phyloP scores from a whole-genome alignment of 2,113 vertebrate species.

The Hucho hucho region DNA sequence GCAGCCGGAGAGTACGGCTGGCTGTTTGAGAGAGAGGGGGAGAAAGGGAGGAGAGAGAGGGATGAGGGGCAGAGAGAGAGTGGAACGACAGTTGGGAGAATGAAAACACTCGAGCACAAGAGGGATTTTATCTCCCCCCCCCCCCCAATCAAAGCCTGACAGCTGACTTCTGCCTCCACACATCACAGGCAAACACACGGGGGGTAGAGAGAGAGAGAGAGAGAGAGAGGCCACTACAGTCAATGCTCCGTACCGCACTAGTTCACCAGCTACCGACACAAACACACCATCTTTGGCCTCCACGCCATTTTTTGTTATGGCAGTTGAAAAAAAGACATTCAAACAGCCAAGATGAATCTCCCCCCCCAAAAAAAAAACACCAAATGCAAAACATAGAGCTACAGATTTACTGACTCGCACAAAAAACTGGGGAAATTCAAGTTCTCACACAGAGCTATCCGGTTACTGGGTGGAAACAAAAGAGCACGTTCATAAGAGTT shows the following conservation, averaged over 20 bases:
- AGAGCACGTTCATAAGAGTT: conserved; percentile 23
- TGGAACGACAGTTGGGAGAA: neutral
- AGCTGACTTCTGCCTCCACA: conserved; percentile 70
- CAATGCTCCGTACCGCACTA: conserved; percentile 19
- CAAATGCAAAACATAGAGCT: neutral
- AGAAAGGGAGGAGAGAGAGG: conserved; percentile 27
- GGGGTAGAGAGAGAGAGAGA: conserved; percentile 18
- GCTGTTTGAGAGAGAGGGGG: conserved; percentile 26
- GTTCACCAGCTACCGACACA: neutral
- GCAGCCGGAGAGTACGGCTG: conserved; percentile 41
- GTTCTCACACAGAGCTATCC: neutral
- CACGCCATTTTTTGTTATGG: neutral
- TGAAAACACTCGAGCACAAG: conserved; percentile 40
- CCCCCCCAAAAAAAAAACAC: neutral
- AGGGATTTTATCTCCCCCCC: conserved; percentile 51
- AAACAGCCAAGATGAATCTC: neutral
- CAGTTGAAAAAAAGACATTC: conserved; percentile 6
- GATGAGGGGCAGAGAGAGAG: conserved; percentile 16
- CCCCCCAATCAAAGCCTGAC: conserved; percentile 66
- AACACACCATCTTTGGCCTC: neutral
- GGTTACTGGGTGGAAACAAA: conserved; percentile 31
- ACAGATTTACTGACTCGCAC: no score
- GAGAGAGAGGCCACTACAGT: conserved; percentile 3
- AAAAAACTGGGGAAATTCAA: neutral
- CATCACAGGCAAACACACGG: conserved; percentile 29